phyloP scores from a whole-genome alignment of 2,888 invertebrate species.

The Acleris laterana region DNA sequence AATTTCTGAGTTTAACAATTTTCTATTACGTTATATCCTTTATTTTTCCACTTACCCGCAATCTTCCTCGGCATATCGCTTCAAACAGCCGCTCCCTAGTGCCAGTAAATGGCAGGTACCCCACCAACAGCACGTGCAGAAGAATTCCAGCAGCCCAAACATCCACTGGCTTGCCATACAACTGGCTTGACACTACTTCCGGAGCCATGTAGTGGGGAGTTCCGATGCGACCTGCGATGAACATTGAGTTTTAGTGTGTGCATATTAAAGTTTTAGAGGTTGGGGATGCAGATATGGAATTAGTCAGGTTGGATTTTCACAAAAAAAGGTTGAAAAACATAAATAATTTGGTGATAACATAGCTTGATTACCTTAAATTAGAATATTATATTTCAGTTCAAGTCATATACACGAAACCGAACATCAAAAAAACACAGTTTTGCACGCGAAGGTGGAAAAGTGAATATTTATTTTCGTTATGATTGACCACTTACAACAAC shows the following conservation, averaged over 20 bases:
- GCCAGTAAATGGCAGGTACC: slow-evolving; percentile 97
- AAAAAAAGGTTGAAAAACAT: too few species aligned
- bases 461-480: background rate
- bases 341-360: too few species aligned
- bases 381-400: too few species aligned
- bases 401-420: too few species aligned
- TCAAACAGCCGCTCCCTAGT: slow-evolving; percentile 96
- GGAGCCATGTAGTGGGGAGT: slow-evolving; percentile 99
- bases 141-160: slow-evolving; percentile 99
- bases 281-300: background rate
- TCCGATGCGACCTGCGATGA: slow-evolving; percentile 92
- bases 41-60: slow-evolving; percentile 85
- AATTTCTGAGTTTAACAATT: too few species aligned
- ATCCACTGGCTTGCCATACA: slow-evolving; percentile 97
- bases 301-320: background rate
- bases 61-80: slow-evolving; percentile 93
- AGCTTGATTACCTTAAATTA: too few species aligned
- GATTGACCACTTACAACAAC: too few species aligned
- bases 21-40: too few species aligned
- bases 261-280: background rate
- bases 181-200: slow-evolving; percentile 95
- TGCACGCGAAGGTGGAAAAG: too few species aligned
- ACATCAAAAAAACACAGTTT: too few species aligned
- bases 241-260: background rate
- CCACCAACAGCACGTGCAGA: slow-evolving; percentile 96